Evolutionary conservation across 2,113 vertebrate species (phyloP).

Genomic region (Pygoscelis adeliae): DNA sequence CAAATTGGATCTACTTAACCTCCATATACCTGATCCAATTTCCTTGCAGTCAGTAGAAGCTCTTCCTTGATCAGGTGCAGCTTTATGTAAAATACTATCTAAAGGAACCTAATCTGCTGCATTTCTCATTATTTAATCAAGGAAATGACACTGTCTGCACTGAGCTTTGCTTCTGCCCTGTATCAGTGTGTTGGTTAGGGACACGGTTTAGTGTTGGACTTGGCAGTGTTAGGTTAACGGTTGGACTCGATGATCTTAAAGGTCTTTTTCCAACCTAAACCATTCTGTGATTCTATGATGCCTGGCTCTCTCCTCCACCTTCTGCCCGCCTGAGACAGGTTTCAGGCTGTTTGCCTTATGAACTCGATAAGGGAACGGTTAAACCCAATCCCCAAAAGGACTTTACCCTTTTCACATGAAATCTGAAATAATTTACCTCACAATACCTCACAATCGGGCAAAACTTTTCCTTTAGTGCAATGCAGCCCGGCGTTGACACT

Average conservation of each 20-base stretch:
- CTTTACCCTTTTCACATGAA: not conserved
- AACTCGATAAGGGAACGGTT: not conserved
- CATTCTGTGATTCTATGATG: no score
- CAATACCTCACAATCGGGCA: not conserved
- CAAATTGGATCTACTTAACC: not conserved
- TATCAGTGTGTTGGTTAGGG: not conserved
- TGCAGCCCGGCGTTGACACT: accelerated
- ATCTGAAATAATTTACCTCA: not conserved
- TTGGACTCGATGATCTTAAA: no score
- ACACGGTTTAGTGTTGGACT: no score
- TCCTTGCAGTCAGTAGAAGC: not conserved
- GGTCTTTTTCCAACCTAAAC: no score
- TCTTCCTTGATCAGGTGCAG: not conserved
- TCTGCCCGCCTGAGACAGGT: not conserved
- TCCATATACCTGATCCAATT: not conserved
- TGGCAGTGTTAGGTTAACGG: no score
- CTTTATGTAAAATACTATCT: not conserved
- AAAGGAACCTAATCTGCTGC: not conserved
- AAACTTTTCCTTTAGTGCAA: not conserved
- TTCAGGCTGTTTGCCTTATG: not conserved
- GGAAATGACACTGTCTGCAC: not conserved
- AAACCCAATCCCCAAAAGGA: not conserved
- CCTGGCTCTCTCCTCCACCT: not conserved
- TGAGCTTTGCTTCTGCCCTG: not conserved
- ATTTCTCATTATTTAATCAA: not conserved